Percentiles rank a stretch among this genome's conserved stretches.
phyloP scores from a whole-genome alignment of 2,888 invertebrate genomes.

The Vannuccia rotundouncinata region DNA sequence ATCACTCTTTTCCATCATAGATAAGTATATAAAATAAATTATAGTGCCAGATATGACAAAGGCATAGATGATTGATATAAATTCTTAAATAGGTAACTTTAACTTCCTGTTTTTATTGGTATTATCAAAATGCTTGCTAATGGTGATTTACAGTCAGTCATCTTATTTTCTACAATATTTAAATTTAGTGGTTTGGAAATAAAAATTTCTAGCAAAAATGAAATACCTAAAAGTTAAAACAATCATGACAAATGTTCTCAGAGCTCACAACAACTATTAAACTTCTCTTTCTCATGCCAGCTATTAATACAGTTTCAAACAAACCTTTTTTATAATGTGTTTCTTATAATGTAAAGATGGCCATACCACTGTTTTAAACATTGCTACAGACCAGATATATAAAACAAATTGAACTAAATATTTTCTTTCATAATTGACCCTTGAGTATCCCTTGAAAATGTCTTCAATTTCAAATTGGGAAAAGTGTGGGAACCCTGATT shows the following conservation, averaged over 20 bases:
- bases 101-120: constrained; percentile 4
- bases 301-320: constrained; percentile 1
- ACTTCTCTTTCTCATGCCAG: neutral
- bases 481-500: too few relatives aligned
- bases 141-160: constrained; percentile 15
- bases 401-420: too few relatives aligned
- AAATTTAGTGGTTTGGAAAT: constrained; percentile 5
- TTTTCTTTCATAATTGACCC: too few relatives aligned
- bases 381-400: too few relatives aligned
- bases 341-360: too few relatives aligned
- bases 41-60: too few relatives aligned
- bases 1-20: too few relatives aligned
- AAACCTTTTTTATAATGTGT: neutral
- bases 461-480: too few relatives aligned
- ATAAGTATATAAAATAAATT: too few relatives aligned
- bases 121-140: constrained; percentile 10
- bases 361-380: too few relatives aligned
- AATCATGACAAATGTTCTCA: neutral
- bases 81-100: neutral
- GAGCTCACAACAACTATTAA: constrained; percentile 17
- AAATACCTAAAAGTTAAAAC: constrained; percentile 14
- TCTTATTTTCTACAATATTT: constrained; percentile 8
- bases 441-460: too few relatives aligned
- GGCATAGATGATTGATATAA: neutral
- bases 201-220: neutral